These are phyloP conservation scores for Hofmannophila pseudospretella DNA, from an alignment of 2,888 invertebrate species.

Conservation along the genomic window DNA sequence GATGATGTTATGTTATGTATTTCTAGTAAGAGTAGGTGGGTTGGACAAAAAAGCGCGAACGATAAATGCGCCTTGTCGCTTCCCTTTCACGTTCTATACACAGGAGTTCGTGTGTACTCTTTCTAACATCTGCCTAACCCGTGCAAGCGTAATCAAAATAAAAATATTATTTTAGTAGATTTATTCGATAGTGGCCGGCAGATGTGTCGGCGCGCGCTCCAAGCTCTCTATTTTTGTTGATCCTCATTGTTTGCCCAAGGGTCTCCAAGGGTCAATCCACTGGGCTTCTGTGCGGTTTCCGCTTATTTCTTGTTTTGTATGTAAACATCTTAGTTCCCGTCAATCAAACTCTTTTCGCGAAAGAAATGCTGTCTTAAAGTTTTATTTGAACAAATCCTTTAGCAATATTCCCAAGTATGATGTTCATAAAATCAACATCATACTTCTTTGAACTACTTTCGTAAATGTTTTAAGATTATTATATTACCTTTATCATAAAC, in stretches of 20 bases:
- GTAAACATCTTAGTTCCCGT: constrained; percentile 53
- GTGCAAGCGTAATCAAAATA: constrained; percentile 72
- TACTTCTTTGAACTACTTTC: no score
- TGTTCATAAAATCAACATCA: no score
- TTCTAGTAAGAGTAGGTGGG: no score
- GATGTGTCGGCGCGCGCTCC: constrained; percentile 59
- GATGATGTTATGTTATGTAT: no score
- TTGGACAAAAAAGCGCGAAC: no score
- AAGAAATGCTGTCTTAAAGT: no score
- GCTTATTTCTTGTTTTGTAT: constrained; percentile 55
- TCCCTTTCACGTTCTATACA: no score
- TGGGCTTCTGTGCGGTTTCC: constrained; percentile 62
- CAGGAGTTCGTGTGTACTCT: constrained; percentile 25
- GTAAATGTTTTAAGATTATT: no score
- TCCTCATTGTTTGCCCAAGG: constrained; percentile 58
- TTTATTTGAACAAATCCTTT: no score
- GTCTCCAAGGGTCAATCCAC: constrained; percentile 63
- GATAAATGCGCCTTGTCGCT: no score
- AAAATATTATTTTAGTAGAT: constrained; percentile 77
- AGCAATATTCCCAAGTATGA: no score
- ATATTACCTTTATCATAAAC: no score
- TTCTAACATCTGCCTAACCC: constrained; percentile 71
- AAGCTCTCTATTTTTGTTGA: constrained; percentile 64
- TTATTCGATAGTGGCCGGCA: constrained; percentile 73
- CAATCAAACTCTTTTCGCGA: constrained; percentile 30